Base-by-base conservation (phyloP, 2,888 invertebrate species). In the Drosophila buzzatii region DNA sequence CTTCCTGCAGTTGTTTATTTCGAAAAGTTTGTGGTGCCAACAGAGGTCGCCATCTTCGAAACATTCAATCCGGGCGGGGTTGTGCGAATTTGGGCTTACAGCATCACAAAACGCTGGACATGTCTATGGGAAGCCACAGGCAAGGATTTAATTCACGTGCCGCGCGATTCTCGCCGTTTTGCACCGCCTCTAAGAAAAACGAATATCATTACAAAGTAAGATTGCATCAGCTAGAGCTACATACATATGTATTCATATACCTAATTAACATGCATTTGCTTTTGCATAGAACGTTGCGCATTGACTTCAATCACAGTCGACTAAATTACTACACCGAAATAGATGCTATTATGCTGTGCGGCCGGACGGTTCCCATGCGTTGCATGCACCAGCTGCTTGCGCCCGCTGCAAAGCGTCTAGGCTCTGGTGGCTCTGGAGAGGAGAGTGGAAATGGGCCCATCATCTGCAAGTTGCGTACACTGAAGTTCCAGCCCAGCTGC, bases 281-380 rank as follows among this genome's bases (percentile, higher is more conserved):
- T 41, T 12, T 27, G 3, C 10, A 37, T 91, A 97, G 97, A 90
- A 94, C 96, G 69, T 93, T 98, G 76, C 95, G 98, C 80, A 93
- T 98, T 76, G 98, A 98, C 92, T 97, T 98, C 89, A 97, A 97
- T 92, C 97, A 97, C 91, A 95, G 95, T 69, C 93, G 95, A 61
- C 94, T 97, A 59, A 95, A 96, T 47, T 98, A 98, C 92, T 98
- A 98, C 91, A 97, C 97, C 16, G 97, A 97, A 90, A 93, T 98
- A 59, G 98, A 98, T 94, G 97, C 97, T 18, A 95, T 98, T 2
- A 93, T 96, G 73, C 93, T 98, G 41, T 95, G 95, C 79, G 98
- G 98, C 0, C 95, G 94, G 59, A 93, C 92, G 39, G 91, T 91
- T 7, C 91, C 91, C 62, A 73, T 90, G 60, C 78, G 78, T 45